Evolutionary conservation across 2,797 vertebrate genomes (phyloP), one percentile per base, ranked within the genome.

Genomic region (Melanotaenia boesemani): DNA sequence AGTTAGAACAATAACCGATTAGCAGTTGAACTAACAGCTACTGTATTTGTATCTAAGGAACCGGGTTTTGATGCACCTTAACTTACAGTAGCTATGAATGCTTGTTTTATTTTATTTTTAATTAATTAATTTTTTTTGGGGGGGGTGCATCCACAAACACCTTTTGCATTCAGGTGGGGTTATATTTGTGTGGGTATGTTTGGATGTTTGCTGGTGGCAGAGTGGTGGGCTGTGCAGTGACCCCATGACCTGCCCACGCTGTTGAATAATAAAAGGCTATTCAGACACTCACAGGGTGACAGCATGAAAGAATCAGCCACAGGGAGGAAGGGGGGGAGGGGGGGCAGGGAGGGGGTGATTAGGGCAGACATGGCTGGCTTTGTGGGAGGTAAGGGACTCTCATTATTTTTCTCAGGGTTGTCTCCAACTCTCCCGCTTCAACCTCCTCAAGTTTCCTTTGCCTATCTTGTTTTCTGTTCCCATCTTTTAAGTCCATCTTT

Each of bases 241-340:
- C 92, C 90, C 83, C 0, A 0, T 9, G 81, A 91, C 91, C 92
- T 79, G 67, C 83, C 83, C 88, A 91, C 88, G 83, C 91, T 92
- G 89, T 85, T 93, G 92, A 94, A 94, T 92, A 94, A 92, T 93
- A 92, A 93, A 93, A 91, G 86, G 81, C 91, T 87, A 91, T 93
- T 94, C 91, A 92, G 84, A 80, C 73, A 73, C 85, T 88, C 84
- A 30, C 73, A 65, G 79, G 72, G 82, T 90, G 91, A 92, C 93
- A 91, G 92, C 84, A 86, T 92, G 90, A 93, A 94, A 91, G 86
- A 87, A 87, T 76, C 86, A 88, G 82, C 84, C 80, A 70, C 63
- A 46, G 69, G 71, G 70, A 52, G 41, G 24, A 52, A 24, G 41
- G 56, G 26, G 12, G 36, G 56, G 52, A 54, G 20, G 28, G 50